Percentiles rank a stretch among this genome's conserved stretches.
phyloP scores from a whole-genome alignment of 2,888 invertebrate genomes.

The Fabriciana adippe region DNA sequence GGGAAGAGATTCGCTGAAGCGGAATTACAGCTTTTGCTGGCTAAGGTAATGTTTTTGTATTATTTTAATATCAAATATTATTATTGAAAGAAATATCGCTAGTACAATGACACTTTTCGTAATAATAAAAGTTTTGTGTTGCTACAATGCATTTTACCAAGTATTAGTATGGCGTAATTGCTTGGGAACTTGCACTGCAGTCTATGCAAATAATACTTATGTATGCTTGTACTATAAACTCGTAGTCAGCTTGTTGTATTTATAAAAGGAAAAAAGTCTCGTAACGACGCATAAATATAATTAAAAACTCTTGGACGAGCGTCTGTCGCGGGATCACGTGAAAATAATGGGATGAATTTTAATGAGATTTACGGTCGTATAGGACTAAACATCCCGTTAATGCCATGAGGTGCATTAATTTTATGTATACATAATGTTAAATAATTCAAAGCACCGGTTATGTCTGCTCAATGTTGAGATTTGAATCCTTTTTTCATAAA shows the following conservation, averaged over 20 bases:
- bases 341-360: slow-evolving; percentile 28
- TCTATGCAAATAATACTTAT: background rate
- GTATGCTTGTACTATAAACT: slow-evolving; percentile 11
- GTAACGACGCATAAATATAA: slow-evolving; percentile 24
- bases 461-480: no score
- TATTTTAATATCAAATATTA: background rate
- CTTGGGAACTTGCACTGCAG: background rate
- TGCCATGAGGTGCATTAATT: background rate
- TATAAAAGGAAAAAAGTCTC: slow-evolving; percentile 17
- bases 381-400: slow-evolving; percentile 1
- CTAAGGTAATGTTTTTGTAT: slow-evolving; percentile 80
- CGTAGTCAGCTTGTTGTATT: background rate
- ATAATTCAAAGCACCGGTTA: no score
- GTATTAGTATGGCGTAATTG: background rate
- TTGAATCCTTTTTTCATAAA: no score
- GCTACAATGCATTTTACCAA: no score
- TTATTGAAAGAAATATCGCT: background rate
- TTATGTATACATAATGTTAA: no score
- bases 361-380: slow-evolving; percentile 25
- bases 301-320: slow-evolving; percentile 26
- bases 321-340: slow-evolving; percentile 24
- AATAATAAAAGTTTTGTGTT: no score
- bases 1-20: slow-evolving; percentile 92
- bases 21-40: slow-evolving; percentile 87
- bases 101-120: no score